A percentile compares a stretch with the other conserved stretches of the same genome.
phyloP scores from a whole-genome alignment of 2,113 vertebrate species.

The Carlito syrichta region DNA sequence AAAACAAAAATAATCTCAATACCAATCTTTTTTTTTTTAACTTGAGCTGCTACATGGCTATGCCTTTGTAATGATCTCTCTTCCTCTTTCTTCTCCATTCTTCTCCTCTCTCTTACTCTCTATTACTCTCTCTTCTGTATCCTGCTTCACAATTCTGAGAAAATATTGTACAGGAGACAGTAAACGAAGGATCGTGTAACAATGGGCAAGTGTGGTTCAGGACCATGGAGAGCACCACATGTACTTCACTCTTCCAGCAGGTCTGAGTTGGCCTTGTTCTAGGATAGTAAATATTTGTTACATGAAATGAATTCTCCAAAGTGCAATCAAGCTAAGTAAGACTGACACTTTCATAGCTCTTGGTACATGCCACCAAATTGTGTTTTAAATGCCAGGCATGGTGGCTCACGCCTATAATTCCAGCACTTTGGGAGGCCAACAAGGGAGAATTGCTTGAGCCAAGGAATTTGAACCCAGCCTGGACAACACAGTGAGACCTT shows the following conservation, averaged over 20 bases:
- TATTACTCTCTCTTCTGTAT: neutral
- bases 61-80: neutral
- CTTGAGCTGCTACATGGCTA: neutral
- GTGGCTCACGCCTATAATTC: too few species aligned
- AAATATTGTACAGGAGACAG: neutral
- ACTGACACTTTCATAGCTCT: neutral
- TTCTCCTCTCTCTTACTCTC: too few species aligned
- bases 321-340: neutral
- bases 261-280: neutral
- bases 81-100: neutral
- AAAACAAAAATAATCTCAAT: slow-evolving; percentile 38
- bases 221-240: slow-evolving; percentile 59
- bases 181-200: neutral
- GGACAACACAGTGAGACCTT: too few species aligned
- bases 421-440: too few species aligned
- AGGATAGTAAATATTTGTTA: neutral
- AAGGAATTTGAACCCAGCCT: too few species aligned
- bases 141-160: neutral
- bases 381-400: too few species aligned
- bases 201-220: slow-evolving; percentile 28
- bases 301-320: neutral
- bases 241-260: neutral
- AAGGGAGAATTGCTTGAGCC: too few species aligned
- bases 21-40: neutral
- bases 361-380: neutral